Percentiles rank a stretch among this genome's conserved stretches.
These are phyloP conservation scores for Anolis carolinensis DNA, from an alignment of 2,113 vertebrate species.

Conservation along the genomic window DNA sequence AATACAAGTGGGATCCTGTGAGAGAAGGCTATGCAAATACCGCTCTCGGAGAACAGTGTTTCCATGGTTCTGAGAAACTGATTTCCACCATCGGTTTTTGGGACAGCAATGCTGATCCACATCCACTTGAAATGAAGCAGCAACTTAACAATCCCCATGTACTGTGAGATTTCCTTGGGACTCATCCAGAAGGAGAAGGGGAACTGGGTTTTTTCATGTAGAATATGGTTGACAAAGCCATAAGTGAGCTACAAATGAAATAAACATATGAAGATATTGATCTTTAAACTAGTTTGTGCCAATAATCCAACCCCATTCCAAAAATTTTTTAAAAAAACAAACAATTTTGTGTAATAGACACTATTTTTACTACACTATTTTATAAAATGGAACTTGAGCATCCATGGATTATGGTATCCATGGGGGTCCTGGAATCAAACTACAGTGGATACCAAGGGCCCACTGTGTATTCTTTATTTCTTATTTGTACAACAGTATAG, in stretches of 20 bases:
- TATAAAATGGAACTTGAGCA: too few species aligned
- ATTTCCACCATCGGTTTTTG: not conserved
- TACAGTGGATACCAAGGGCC: too few species aligned
- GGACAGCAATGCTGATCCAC: not conserved
- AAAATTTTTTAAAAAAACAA: too few species aligned
- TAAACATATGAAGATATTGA: not conserved
- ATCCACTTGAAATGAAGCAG: constrained; percentile 16
- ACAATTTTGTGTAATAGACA: too few species aligned
- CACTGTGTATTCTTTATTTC: not conserved
- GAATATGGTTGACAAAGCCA: not conserved
- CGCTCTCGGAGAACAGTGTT: not conserved
- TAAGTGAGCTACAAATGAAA: constrained; percentile 5
- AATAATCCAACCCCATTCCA: too few species aligned
- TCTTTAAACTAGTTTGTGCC: not conserved
- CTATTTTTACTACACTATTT: too few species aligned
- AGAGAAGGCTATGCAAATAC: not conserved
- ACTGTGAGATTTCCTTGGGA: not conserved
- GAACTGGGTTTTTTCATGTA: not conserved
- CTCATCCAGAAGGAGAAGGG: constrained; percentile 10
- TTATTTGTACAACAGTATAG: not conserved
- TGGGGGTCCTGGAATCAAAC: too few species aligned
- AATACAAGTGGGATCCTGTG: not conserved
- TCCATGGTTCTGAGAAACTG: constrained; percentile 1
- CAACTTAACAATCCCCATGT: not conserved
- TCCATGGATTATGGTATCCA: too few species aligned